Base-by-base conservation (phyloP, 2,113 vertebrate species). In the Phrynosoma platyrhinos region DNA sequence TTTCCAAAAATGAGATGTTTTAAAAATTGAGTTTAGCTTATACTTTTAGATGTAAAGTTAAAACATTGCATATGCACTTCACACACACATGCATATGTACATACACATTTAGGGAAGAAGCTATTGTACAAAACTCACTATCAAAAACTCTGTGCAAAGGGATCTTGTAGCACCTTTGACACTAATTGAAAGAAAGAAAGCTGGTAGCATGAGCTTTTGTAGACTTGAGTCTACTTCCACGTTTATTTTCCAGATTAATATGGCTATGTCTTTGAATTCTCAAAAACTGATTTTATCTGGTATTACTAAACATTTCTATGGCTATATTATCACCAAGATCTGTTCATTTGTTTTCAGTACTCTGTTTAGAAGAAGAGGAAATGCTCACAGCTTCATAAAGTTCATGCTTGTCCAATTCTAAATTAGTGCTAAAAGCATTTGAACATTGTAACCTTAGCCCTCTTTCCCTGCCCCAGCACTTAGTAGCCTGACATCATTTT, bases 361-460 rank as follows among this genome's bases (percentile, higher is more conserved):
- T 32, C 9, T 66, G 55, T 79, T 69, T 69, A 79, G 75, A 82
- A 79, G 40, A 78, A 5, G 27, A 53, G 30, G 64, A 79, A 69
- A 36, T 55, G 42, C 42, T 76, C 75, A 27, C 18, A 69, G 76
- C 62, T 86, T 79, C 68, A 75, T 79, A 79, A 68, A 53, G 64
- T 79, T 69, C 27, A 86, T 53, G 20, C 84, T 69, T 79, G 76
- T 53, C 62, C 74, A 86, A 27, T 30, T 79, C 42, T 71, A 53
- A 69, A 36, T 79, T 79, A 55, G 47, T 69, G n/a, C 42, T 86
- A 80, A 79, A 86, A 71, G 62, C 30, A 23, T 78, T 79, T 75
- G 68, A 69, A 66, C 62, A 79, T 32, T 47, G 84, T 79, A 86
- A 86, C 75, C 27, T 32, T 86, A 86, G 40, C 85, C 62, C 40